Conservation (phyloP, 2,888 invertebrate genomes). For the Aspidiotus rigidus region DNA sequence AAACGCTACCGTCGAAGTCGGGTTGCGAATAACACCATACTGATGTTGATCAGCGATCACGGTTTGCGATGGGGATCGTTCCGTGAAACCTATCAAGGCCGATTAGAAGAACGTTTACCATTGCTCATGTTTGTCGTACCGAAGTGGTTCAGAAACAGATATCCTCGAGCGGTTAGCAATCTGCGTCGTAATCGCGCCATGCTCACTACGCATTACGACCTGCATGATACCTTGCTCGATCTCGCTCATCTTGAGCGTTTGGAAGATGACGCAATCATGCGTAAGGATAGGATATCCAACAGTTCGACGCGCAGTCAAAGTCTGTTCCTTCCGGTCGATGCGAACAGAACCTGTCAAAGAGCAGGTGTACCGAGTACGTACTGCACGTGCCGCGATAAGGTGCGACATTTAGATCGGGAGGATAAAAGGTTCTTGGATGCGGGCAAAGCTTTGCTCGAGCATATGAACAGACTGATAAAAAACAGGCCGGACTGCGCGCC, state of each 20-base stretch:
- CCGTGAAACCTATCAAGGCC: slow-evolving; percentile 71
- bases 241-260: slow-evolving; percentile 50
- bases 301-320: slow-evolving; percentile 54
- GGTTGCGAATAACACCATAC: slow-evolving; percentile 56
- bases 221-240: slow-evolving; percentile 68
- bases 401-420: slow-evolving; percentile 47
- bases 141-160: slow-evolving; percentile 55
- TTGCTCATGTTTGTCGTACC: slow-evolving; percentile 64
- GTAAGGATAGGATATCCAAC: not conserved
- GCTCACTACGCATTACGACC: slow-evolving; percentile 75
- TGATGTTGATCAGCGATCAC: slow-evolving; percentile 75
- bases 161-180: slow-evolving; percentile 54
- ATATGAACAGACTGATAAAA: slow-evolving; percentile 55
- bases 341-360: slow-evolving; percentile 60
- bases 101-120: slow-evolving; percentile 79
- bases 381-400: slow-evolving; percentile 74
- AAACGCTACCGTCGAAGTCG: slow-evolving; percentile 47
- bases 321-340: slow-evolving; percentile 64
- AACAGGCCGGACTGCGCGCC: slow-evolving; percentile 49
- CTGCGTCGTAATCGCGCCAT: slow-evolving; percentile 56
- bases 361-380: slow-evolving; percentile 75
- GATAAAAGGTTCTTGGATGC: slow-evolving; percentile 51
- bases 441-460: slow-evolving; percentile 52
- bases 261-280: slow-evolving; percentile 41
- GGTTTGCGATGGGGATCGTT: slow-evolving; percentile 81